Evolutionary conservation across 2,113 vertebrate genomes (phyloP).

Genomic region (Aythya baeri): DNA sequence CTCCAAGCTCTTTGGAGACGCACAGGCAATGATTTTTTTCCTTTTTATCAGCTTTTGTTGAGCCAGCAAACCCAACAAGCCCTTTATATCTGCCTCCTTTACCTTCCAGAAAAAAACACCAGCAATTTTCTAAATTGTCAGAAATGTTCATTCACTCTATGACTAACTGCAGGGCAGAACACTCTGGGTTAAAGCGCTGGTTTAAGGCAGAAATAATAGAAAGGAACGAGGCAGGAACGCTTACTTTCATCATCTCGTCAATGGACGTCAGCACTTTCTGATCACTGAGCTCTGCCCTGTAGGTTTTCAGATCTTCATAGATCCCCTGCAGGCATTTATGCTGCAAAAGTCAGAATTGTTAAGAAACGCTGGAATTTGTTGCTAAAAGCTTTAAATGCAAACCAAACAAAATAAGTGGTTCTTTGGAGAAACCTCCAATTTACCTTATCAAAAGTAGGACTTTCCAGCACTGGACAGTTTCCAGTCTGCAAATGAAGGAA

Average conservation of each 20-base stretch:
- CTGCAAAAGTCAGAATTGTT: slow-evolving; percentile 14
- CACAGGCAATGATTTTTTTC: not conserved
- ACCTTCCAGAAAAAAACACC: not conserved
- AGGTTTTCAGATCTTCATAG: slow-evolving; percentile 67
- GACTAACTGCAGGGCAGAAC: not conserved
- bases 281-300: slow-evolving; percentile 49
- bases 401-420: not conserved
- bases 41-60: not conserved
- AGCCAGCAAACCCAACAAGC: not conserved
- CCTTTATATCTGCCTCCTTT: not conserved
- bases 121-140: not conserved
- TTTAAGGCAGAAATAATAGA: not conserved
- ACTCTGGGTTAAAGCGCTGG: not conserved
- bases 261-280: slow-evolving; percentile 50
- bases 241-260: slow-evolving; percentile 65
- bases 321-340: slow-evolving; percentile 72
- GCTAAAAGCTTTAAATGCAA: accelerated
- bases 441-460: slow-evolving; percentile 76
- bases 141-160: not conserved
- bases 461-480: slow-evolving; percentile 67
- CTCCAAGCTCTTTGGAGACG: not conserved
- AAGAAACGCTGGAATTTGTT: not conserved
- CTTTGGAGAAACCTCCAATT: not conserved
- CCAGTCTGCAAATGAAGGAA: slow-evolving; percentile 71
- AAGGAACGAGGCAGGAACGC: not conserved